Evolutionary conservation across 2,113 vertebrate species (phyloP).

Genomic region (Rutilus rutilus): DNA sequence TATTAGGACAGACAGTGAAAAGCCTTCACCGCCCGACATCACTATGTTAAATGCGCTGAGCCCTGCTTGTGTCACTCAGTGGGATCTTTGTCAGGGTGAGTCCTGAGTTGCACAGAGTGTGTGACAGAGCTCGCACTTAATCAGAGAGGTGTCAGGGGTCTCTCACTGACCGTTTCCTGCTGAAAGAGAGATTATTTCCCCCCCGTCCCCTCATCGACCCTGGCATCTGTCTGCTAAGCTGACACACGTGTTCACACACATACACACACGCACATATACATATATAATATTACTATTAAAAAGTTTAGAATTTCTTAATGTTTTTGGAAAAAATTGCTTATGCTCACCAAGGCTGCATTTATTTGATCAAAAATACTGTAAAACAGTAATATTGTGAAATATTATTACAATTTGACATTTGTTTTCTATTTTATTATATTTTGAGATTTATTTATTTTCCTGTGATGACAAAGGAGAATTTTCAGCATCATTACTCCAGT

Average conservation of each 20-base stretch:
- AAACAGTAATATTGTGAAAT: too few relatives aligned
- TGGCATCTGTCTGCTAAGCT: slow-evolving; percentile 37
- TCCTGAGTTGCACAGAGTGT: slow-evolving; percentile 42
- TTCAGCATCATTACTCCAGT: too few relatives aligned
- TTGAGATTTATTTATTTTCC: too few relatives aligned
- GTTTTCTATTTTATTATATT: too few relatives aligned
- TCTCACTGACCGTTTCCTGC: slow-evolving; percentile 67
- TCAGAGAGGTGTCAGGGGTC: slow-evolving; percentile 64
- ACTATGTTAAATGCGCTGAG: slow-evolving; percentile 69
- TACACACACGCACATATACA: background rate
- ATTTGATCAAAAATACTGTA: too few relatives aligned
- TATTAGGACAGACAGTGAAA: slow-evolving; percentile 70
- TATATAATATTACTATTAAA: too few relatives aligned
- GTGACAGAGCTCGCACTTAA: slow-evolving; percentile 73
- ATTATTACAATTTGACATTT: too few relatives aligned
- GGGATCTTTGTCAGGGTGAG: slow-evolving; percentile 75
- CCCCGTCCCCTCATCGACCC: slow-evolving; percentile 71
- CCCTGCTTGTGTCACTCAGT: slow-evolving; percentile 61
- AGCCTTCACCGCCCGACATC: slow-evolving; percentile 64
- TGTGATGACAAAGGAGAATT: too few relatives aligned
- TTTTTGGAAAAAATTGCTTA: too few relatives aligned
- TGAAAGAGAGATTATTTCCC: slow-evolving; percentile 64
- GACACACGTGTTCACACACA: background rate
- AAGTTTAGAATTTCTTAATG: too few relatives aligned
- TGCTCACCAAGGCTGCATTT: too few relatives aligned